Percentiles rank a stretch among this genome's conserved stretches.
phyloP scores from a whole-genome alignment of 2,888 invertebrate species.

The Eristalinus aeneus region DNA sequence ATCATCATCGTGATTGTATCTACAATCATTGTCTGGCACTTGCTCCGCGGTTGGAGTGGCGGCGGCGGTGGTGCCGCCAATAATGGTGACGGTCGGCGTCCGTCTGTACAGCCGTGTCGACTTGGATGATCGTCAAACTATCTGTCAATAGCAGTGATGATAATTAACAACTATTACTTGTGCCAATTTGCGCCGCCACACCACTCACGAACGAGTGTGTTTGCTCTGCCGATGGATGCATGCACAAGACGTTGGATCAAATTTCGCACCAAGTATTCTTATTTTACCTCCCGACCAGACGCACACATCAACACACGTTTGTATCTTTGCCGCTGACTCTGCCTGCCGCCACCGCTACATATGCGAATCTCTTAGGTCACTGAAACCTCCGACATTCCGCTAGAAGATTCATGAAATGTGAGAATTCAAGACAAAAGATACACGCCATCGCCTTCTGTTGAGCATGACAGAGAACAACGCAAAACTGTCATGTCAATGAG shows the following conservation, averaged over 20 bases:
- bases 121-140: constrained; percentile 68
- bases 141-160: constrained; percentile 66
- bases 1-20: constrained; percentile 62
- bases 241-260: constrained; percentile 31
- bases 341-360: not conserved
- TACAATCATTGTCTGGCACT: constrained; percentile 68
- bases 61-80: constrained; percentile 4
- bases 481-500: constrained; percentile 43
- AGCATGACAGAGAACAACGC: not conserved
- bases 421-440: constrained; percentile 3
- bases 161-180: constrained; percentile 69
- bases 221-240: not conserved
- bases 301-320: not conserved
- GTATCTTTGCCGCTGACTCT: not conserved
- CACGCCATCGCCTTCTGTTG: not conserved
- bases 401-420: not conserved
- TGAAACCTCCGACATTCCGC: constrained; percentile 7
- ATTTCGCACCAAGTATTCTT: constrained; percentile 34
- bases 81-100: constrained; percentile 12
- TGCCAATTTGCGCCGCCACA: constrained; percentile 57
- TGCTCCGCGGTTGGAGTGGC: constrained; percentile 54
- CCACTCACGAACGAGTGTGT: constrained; percentile 27
- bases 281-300: not conserved
- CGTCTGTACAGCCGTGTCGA: constrained; percentile 51
- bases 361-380: not conserved